Evolutionary conservation across 2,888 invertebrate genomes (phyloP).

Genomic region (Scaptomyza reducta): DNA sequence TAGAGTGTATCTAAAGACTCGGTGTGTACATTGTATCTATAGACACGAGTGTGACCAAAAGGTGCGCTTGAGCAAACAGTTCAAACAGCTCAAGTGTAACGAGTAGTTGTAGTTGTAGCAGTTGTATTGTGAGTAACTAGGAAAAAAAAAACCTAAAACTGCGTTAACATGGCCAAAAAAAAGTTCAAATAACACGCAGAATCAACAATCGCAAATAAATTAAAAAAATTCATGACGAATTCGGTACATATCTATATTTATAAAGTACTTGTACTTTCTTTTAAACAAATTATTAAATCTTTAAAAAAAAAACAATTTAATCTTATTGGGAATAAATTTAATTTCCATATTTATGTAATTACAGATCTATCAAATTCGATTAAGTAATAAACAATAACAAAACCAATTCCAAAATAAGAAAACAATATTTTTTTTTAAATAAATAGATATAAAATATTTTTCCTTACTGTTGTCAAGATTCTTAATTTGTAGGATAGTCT

Average conservation of each 20-base stretch:
- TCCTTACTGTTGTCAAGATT: not conserved
- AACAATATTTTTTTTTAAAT: no score
- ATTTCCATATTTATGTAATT: no score
- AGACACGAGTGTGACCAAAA: conserved; percentile 25
- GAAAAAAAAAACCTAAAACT: conserved; percentile 1
- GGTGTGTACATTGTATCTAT: conserved; percentile 36
- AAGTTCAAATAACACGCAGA: conserved; percentile 13
- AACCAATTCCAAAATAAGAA: no score
- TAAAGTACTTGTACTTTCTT: conserved; percentile 29
- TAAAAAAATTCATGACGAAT: conserved; percentile 15
- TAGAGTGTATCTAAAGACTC: conserved; percentile 41
- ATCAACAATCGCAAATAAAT: conserved; percentile 10
- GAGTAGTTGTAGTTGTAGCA: conserved; percentile 13
- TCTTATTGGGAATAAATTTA: no score
- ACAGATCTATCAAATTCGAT: no score
- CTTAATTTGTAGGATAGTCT: not conserved
- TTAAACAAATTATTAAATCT: no score
- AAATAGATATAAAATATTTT: no score
- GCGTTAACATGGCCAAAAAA: conserved; percentile 32
- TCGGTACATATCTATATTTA: conserved; percentile 20
- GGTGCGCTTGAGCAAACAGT: conserved; percentile 67
- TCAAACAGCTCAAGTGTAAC: conserved; percentile 34
- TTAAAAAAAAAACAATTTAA: no score
- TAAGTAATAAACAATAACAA: no score
- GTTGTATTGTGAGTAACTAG: conserved; percentile 30